These are phyloP conservation scores for Ganaspis sp. DNA, from an alignment of 1,140 invertebrate species.

Conservation along the genomic window DNA sequence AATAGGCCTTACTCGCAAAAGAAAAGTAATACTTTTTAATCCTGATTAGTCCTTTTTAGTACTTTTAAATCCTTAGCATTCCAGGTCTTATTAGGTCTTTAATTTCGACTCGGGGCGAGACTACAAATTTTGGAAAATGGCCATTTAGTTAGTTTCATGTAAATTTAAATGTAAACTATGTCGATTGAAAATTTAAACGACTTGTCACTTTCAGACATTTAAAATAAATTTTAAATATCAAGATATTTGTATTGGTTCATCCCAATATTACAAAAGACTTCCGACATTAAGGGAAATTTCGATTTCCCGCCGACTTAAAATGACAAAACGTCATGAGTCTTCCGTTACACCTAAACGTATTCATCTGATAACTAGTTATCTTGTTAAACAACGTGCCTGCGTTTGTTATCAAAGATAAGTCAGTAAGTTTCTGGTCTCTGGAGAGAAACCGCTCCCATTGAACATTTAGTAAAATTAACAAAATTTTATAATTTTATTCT, in stretches of 20 bases:
- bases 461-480: neutral
- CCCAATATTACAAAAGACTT: neutral
- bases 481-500: neutral
- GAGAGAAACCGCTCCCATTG: constrained; percentile 21
- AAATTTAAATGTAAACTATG: too few relatives aligned
- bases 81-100: too few relatives aligned
- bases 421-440: constrained; percentile 48
- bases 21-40: too few relatives aligned
- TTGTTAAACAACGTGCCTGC: constrained; percentile 44
- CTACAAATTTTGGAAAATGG: too few relatives aligned
- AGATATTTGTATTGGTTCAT: neutral
- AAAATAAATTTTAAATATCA: too few relatives aligned
- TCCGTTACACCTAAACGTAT: constrained; percentile 29
- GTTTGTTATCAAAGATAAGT: constrained; percentile 64
- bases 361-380: constrained; percentile 51
- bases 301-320: constrained; percentile 14
- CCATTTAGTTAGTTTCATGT: too few relatives aligned
- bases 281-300: neutral
- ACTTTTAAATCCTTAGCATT: too few relatives aligned
- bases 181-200: too few relatives aligned
- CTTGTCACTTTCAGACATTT: too few relatives aligned
- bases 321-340: neutral
- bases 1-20: too few relatives aligned
- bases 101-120: too few relatives aligned
- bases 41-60: too few relatives aligned